Evolutionary conservation across 2,888 invertebrate species (phyloP).

Genomic region (Cordilura impudica): DNA sequence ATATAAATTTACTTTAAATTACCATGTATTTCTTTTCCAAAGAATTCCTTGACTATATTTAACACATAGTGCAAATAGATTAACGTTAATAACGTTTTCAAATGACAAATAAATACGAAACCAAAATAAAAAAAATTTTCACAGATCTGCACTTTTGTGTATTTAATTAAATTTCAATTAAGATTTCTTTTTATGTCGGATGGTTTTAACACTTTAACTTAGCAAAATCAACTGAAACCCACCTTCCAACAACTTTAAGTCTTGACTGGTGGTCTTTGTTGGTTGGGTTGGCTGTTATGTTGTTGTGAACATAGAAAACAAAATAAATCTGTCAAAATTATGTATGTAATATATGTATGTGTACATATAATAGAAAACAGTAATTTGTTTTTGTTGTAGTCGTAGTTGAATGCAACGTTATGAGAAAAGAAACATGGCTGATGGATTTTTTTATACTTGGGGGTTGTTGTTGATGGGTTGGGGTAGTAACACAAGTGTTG

Average conservation of each 20-base stretch:
- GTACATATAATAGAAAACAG: not conserved
- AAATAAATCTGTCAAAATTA: conserved; percentile 52
- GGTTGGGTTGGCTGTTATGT: conserved; percentile 16
- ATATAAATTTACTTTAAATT: conserved; percentile 9
- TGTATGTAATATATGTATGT: conserved; percentile 22
- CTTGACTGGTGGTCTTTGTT: conserved; percentile 10
- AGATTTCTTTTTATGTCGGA: conserved; percentile 1
- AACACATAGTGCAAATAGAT: not conserved
- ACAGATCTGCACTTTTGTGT: not conserved
- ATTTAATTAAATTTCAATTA: not conserved
- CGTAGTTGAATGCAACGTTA: conserved; percentile 52
- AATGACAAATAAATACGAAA: not conserved
- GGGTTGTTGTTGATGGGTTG: not conserved
- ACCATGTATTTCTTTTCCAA: conserved; percentile 8
- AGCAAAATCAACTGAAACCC: conserved; percentile 55
- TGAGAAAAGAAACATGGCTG: conserved; percentile 54
- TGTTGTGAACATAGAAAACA: conserved; percentile 22
- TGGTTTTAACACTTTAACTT: conserved; percentile 57
- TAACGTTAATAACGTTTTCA: not conserved
- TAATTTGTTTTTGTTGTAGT: conserved; percentile 7
- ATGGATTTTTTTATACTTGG: not conserved
- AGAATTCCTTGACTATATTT: not conserved
- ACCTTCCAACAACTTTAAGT: conserved; percentile 40
- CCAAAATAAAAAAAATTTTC: not conserved
- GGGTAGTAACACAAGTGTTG: not conserved